Evolutionary conservation across 2,113 vertebrate genomes (phyloP).

Genomic region (Vimba vimba): DNA sequence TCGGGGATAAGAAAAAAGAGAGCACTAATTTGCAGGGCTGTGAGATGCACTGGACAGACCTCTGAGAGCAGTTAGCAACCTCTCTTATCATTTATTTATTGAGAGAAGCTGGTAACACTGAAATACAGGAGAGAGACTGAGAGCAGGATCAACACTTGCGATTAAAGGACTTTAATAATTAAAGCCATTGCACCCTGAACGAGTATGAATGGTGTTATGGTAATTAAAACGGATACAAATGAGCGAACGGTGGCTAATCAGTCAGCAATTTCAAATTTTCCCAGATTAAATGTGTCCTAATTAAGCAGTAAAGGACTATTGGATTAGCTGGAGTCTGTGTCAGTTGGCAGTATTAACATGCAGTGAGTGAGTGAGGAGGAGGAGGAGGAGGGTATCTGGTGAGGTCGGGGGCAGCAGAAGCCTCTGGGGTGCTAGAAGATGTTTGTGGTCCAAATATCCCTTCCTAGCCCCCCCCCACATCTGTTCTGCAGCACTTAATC

Average conservation of each 20-base stretch:
- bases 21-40: background rate
- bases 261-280: constrained; percentile 48
- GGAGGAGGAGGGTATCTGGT: constrained; percentile 37
- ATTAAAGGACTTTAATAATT: constrained; percentile 60
- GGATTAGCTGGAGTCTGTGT: constrained; percentile 41
- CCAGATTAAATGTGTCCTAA: constrained; percentile 53
- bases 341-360: constrained; percentile 43
- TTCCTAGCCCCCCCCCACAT: background rate
- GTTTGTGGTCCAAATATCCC: background rate
- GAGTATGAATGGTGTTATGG: constrained; percentile 36
- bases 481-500: constrained; percentile 39
- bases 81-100: constrained; percentile 49
- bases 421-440: background rate
- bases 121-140: constrained; percentile 11
- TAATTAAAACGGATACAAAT: constrained; percentile 46
- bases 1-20: constrained; percentile 37
- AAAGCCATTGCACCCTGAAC: constrained; percentile 56
- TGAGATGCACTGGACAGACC: constrained; percentile 8
- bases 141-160: constrained; percentile 13
- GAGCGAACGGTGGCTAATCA: constrained; percentile 45
- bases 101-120: constrained; percentile 30
- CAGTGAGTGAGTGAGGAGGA: background rate
- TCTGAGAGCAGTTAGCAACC: constrained; percentile 31
- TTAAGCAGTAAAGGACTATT: constrained; percentile 47
- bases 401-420: constrained; percentile 6